Base-by-base conservation (phyloP, 2,797 vertebrate species). In the Xenopus petersii region DNA sequence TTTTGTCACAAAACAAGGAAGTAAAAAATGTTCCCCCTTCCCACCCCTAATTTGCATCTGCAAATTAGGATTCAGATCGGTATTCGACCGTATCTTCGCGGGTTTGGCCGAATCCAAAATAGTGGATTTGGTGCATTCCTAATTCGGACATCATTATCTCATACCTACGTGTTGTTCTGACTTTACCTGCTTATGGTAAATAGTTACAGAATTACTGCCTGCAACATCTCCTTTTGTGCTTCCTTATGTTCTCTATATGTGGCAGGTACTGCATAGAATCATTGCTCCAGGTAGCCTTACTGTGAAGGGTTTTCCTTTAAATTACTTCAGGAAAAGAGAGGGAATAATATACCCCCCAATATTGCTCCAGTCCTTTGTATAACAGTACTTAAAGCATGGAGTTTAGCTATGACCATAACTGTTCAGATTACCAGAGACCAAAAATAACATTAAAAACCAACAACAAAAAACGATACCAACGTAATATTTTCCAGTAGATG, bases 281-380 rank as follows among this genome's bases (percentile, higher is more conserved):
- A 92, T 87, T 85, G 89, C 88, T 90, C 89, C 93, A 91, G 90
- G 87, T 92, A 92, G 91, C 90, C 93, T 92, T 90, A 87, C 89
- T 91, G 91, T 90, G 88, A 94, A 93, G 89, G 89, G 81, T 93
- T 87, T 86, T 85, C 86, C 85, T 12, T 91, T 93, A 91, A 89
- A 93, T 83, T 86, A 91, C 81, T 89, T 82, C 79, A 86, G 84
- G 77, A 82, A 87, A 86, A 80, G 80, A 56, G 80, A 82, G 82
- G 84, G 86, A 60, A 86, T 81, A 82, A 82, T 80, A 87, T 81
- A 81, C 82, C 83, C 26, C 83, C 84, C 79, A 87, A 84, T 30
- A 81, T 26, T 70, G 84, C 84, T 89, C 81, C 82, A 81, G 85
- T 80, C 83, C 83, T 85, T 82, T 81, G 5, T 79, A 81, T 81